A percentile compares a stretch with the other conserved stretches of the same genome.
Evolutionary conservation across 1,140 invertebrate genomes (phyloP).

Genomic region (Vollenhovia emeryi): DNA sequence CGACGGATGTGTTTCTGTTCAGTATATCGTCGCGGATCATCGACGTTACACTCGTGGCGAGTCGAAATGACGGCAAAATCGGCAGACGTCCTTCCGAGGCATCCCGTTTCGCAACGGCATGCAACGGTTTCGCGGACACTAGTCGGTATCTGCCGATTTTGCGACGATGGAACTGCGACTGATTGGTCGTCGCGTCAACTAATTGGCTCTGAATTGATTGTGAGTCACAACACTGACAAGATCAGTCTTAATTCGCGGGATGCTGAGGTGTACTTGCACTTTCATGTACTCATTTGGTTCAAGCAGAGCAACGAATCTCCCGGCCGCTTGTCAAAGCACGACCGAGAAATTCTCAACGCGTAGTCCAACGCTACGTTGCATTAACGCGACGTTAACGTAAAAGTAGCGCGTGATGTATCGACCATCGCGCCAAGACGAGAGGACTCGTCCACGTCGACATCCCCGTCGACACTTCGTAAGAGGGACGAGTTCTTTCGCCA

Average conservation of each 20-base stretch:
- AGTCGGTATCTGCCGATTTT: slow-evolving; percentile 9
- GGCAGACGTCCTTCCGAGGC: not conserved
- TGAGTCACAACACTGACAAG: slow-evolving; percentile 18
- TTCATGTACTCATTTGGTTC: slow-evolving; percentile 54
- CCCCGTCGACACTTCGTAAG: not conserved
- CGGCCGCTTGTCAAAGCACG: not conserved
- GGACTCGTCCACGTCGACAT: slow-evolving; percentile 16
- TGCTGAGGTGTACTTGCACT: not conserved
- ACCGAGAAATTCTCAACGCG: not conserved
- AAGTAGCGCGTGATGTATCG: slow-evolving; percentile 14
- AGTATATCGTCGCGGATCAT: not conserved
- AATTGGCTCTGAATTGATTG: slow-evolving; percentile 28
- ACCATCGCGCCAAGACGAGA: slow-evolving; percentile 1
- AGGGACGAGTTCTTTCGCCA: slow-evolving; percentile 17
- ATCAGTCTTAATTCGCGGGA: not conserved
- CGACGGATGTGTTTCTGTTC: slow-evolving; percentile 14
- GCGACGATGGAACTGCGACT: slow-evolving; percentile 3
- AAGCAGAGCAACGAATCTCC: not conserved
- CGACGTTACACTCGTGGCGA: not conserved
- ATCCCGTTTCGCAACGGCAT: not conserved
- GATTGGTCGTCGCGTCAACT: not conserved
- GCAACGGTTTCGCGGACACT: not conserved
- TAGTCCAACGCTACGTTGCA: not conserved
- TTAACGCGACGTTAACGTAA: slow-evolving; percentile 10
- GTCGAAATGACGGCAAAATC: not conserved